Conservation (phyloP, 2,888 invertebrate genomes). For the Polylopha cassiicola region DNA sequence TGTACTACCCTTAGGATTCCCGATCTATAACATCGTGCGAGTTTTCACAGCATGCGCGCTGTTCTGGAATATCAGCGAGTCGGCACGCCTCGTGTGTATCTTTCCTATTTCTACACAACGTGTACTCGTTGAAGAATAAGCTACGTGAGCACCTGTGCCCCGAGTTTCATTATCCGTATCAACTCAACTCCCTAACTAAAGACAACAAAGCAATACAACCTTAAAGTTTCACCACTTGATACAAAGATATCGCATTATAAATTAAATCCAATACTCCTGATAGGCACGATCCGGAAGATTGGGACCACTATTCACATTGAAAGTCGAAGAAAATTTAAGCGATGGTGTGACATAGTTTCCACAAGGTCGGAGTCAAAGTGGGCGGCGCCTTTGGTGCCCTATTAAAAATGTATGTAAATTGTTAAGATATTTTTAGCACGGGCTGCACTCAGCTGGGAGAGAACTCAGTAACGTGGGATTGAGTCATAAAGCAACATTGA, state of each 20-base stretch:
- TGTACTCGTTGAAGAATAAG: slow-evolving; percentile 6
- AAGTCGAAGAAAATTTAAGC: slow-evolving; percentile 1
- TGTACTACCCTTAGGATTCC: no score
- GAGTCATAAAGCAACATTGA: slow-evolving; percentile 71
- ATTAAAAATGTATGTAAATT: slow-evolving; percentile 47
- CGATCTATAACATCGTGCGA: no score
- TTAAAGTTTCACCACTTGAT: slow-evolving; percentile 15
- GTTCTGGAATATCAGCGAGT: no score
- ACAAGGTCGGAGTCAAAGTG: slow-evolving; percentile 16
- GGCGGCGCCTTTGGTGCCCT: slow-evolving; percentile 32
- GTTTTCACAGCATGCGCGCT: no score
- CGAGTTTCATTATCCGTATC: slow-evolving; percentile 7
- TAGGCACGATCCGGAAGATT: no score
- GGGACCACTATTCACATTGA: not conserved
- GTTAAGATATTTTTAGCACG: slow-evolving; percentile 65
- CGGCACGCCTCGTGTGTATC: slow-evolving; percentile 10
- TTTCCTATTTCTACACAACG: slow-evolving; percentile 1
- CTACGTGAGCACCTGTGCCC: slow-evolving; percentile 14
- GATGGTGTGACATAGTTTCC: slow-evolving; percentile 4
- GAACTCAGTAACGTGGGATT: slow-evolving; percentile 60
- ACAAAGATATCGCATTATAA: slow-evolving; percentile 8
- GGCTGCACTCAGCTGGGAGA: slow-evolving; percentile 68
- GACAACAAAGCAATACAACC: slow-evolving; percentile 14
- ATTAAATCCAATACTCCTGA: slow-evolving; percentile 5
- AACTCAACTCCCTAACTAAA: slow-evolving; percentile 9